Evolutionary conservation across 2,113 vertebrate species (phyloP).

Genomic region (Ascaphus truei): DNA sequence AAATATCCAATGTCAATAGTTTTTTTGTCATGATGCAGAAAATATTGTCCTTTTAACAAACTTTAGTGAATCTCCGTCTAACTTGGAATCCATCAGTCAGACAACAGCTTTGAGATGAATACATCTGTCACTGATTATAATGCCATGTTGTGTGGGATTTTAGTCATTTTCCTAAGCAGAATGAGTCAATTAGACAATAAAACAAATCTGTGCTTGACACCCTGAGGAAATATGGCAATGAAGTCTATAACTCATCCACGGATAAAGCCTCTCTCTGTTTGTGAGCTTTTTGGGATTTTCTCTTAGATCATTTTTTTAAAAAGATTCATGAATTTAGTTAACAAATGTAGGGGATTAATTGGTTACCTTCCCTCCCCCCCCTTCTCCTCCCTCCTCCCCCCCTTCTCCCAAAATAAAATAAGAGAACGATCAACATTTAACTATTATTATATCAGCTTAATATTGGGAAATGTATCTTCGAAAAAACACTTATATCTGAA

Average conservation of each 20-base stretch:
- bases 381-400: too few relatives aligned
- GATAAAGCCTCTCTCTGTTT: constrained; percentile 4
- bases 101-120: constrained; percentile 18
- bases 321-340: constrained; percentile 25
- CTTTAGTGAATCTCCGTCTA: background rate
- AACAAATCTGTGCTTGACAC: constrained; percentile 22
- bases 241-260: constrained; percentile 6
- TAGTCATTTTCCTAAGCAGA: constrained; percentile 7
- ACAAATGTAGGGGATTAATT: constrained; percentile 22
- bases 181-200: constrained; percentile 21
- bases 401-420: constrained; percentile 1
- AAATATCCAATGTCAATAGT: too few relatives aligned
- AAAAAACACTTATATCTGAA: constrained; percentile 22
- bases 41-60: too few relatives aligned
- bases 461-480: constrained; percentile 5
- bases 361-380: too few relatives aligned
- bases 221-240: constrained; percentile 28
- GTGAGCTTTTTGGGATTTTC: constrained; percentile 5
- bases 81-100: constrained; percentile 5
- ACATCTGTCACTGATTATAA: constrained; percentile 15
- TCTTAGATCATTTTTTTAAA: background rate
- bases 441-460: background rate
- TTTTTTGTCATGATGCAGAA: too few relatives aligned
- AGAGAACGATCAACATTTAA: background rate
- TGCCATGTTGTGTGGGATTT: constrained; percentile 20